Evolutionary conservation across 2,797 vertebrate genomes (phyloP), one percentile per base, ranked within the genome.

Genomic region (Orestias chungarensis): DNA sequence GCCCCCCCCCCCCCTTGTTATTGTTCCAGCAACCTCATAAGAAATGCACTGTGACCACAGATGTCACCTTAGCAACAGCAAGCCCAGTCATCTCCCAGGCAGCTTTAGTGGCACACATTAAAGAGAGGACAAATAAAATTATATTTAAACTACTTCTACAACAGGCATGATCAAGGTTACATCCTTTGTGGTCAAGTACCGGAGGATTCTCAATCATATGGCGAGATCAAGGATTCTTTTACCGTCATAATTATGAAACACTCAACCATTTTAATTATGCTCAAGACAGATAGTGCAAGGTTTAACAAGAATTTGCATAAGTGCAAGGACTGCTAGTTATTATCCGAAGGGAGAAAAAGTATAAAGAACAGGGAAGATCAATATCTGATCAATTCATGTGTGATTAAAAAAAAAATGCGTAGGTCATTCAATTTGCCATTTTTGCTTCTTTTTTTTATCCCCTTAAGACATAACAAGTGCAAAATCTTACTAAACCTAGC

Each of bases 401-500:
- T 86, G 87, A 91, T 85, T 82, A 89, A n/a, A n/a, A n/a, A n/a
- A n/a, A n/a, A 89, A 78, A 79, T 79, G 73, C 76, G 86, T 81
- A 88, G 92, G 89, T 90, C 87, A 89, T 91, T 89, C 79, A 87
- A 88, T 89, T 91, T 91, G 81, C 87, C 87, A 54, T 89, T 90
- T 85, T 87, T n/a, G n/a, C n/a, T n/a, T n/a, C n/a, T n/a, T 76
- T 75, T 79, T 89, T 88, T 86, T 82, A 86, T 87, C 81, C 90
- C 89, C 91, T 93, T 90, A 70, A 86, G 89, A 92, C 90, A 92
- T 91, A 93, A 93, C 92, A 87, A 80, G 86, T 89, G 91, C 91
- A 93, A 93, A 93, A 85, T 93, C 92, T 92, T 92, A 88, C 86
- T 92, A 93, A 92, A 93, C 90, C 91, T 87, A 88, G 90, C 91